These are phyloP conservation scores for Bufotes viridis DNA, from an alignment of 2,797 vertebrate species.

Conservation along the genomic window DNA sequence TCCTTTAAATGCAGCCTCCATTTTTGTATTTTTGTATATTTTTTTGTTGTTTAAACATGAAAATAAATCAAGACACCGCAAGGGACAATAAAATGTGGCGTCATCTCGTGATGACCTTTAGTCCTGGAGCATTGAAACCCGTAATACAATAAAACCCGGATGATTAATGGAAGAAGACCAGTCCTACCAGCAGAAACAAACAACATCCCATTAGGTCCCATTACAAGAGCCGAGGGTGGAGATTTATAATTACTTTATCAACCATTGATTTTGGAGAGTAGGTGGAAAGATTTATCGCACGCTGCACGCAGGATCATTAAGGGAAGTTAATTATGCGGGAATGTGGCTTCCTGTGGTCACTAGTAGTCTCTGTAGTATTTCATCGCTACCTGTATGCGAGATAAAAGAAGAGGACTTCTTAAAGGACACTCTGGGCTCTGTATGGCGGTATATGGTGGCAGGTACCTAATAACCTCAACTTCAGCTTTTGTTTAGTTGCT, in stretches of 20 bases:
- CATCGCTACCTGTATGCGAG: constrained; percentile 16
- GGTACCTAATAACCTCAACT: background rate
- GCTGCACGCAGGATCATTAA: constrained; percentile 61
- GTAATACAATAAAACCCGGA: constrained; percentile 59
- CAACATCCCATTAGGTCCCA: constrained; percentile 64
- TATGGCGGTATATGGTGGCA: background rate
- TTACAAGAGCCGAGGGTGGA: constrained; percentile 63
- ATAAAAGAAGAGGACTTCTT: background rate
- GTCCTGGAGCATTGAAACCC: constrained; percentile 58
- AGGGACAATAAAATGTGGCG: constrained; percentile 2
- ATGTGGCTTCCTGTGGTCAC: constrained; percentile 59
- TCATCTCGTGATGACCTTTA: constrained; percentile 55
- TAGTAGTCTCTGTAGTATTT: constrained; percentile 44
- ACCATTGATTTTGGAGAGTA: constrained; percentile 63
- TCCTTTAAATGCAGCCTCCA: background rate
- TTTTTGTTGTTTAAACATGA: background rate
- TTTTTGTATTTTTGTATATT: background rate
- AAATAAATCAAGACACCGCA: constrained; percentile 17
- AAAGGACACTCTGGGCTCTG: background rate
- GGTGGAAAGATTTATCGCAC: constrained; percentile 62
- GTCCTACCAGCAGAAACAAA: constrained; percentile 61
- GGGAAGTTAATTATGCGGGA: constrained; percentile 68
- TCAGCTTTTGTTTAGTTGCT: background rate
- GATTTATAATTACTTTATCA: constrained; percentile 64
- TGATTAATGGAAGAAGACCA: constrained; percentile 67